A percentile compares a stretch with the other conserved stretches of the same genome.
Evolutionary conservation across 1,140 invertebrate genomes (phyloP).

Genomic region (Drosophila neocordata): DNA sequence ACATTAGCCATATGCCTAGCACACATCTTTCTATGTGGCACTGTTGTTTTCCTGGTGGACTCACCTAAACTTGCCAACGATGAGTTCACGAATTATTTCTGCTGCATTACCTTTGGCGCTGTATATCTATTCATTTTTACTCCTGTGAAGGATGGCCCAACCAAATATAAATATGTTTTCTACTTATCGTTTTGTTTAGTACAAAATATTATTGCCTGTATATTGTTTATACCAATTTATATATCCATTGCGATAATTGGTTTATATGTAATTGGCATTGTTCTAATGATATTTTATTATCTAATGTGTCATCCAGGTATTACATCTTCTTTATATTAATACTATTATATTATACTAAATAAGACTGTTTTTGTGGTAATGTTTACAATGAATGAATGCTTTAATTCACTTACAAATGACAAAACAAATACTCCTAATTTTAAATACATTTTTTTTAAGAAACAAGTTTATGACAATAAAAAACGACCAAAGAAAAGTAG

Average conservation of each 20-base stretch:
- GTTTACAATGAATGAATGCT: not conserved
- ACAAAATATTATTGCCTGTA: conserved; percentile 38
- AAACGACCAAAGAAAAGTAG: no score
- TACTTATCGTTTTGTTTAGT: conserved; percentile 53
- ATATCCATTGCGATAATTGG: conserved; percentile 32
- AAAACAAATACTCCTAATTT: no score
- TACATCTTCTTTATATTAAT: conserved; percentile 20
- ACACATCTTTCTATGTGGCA: conserved; percentile 39
- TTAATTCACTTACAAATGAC: no score
- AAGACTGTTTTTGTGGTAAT: not conserved
- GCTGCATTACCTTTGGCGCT: conserved; percentile 56
- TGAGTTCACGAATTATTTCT: conserved; percentile 37
- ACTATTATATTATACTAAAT: not conserved
- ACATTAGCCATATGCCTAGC: conserved; percentile 33
- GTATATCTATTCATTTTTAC: conserved; percentile 64
- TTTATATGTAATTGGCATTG: conserved; percentile 47
- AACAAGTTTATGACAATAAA: no score
- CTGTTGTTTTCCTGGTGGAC: conserved; percentile 50
- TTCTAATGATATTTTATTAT: conserved; percentile 52
- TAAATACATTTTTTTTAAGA: no score
- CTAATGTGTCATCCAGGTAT: conserved; percentile 56
- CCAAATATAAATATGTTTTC: conserved; percentile 50
- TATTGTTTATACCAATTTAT: conserved; percentile 40
- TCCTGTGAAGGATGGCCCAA: conserved; percentile 54
- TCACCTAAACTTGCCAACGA: conserved; percentile 41